Base-by-base conservation (phyloP, 2,113 vertebrate species). In the Scolopax mira region DNA sequence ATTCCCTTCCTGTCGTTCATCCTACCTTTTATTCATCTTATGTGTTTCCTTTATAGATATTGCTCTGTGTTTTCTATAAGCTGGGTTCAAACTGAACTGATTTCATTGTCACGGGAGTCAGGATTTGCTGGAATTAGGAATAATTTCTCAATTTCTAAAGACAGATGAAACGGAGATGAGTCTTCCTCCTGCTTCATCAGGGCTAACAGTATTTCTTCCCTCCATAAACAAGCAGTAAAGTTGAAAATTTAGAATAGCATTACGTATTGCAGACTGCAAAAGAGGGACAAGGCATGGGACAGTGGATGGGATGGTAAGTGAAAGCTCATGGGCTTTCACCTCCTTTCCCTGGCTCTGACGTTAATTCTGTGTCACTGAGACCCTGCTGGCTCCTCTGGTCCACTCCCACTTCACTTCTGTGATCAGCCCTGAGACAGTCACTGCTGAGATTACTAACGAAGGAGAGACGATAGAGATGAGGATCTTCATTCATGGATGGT, bases 121-220 rank as follows among this genome's bases (percentile, higher is more conserved):
- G 72, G 64, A 88, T 90, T 90, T 96, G 48, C 19, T 67, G 55
- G 44, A 18, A 60, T 57, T 90, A 48, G 31, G 41, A 93, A 41
- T 72, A 84, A 79, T 61, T 86, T 93, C 69, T 90, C 55, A 11
- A 13, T 72, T 67, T 96, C 44, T 71, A 55, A 93, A 91, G 71
- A n/a, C 33, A 77, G 48, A 18, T 55, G 25, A 89, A 95, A 73
- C 10, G 10, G n/a, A 86, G 71, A 33, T 2, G 12, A n/a, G 42
- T 73, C 30, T n/a, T 73, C 18, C 51, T 70, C 33, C 28, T 79
- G 60, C 48, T 90, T 88, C 31, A 30, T 24, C 11, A 13, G 33
- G 33, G 11, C 75, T 66, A 70, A 39, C 18, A 27, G 31, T 31
- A 23, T 41, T 81, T 86, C 5, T 18, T 78, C 27, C 48, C 23